Evolutionary conservation across 2,888 invertebrate species (phyloP), one percentile per base, ranked within the genome.

Genomic region (Drosophila flavopinicola): DNA sequence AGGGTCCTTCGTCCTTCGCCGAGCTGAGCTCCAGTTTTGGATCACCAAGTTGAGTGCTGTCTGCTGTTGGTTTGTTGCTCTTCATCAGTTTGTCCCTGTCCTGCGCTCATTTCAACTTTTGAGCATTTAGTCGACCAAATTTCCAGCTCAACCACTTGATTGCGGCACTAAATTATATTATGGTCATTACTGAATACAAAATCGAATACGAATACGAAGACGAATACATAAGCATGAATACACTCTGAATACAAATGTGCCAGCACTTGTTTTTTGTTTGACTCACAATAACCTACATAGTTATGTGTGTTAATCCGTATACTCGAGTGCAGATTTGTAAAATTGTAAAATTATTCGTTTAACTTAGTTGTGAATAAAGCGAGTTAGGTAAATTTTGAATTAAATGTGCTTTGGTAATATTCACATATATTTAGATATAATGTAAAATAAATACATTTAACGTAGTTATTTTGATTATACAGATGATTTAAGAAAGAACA

Each of bases 151-250:
- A 75, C 86, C 84, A 75, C 80, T 79, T 83, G 84, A 83, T 83
- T 85, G 83, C 77, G 84, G 80, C 58, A 70, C 66, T 67, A 83
- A 83, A 85, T 85, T 77, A 66, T 74, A 79, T 83, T 85, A 78
- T 69, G 74, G 66, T 67, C 66, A 75, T 83, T 78, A 82, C 71
- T 44, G 61, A 9, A 41, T 35, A 39, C 51, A 48, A 52, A 39
- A 42, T 35, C 45, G 24, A n/a, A 33, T 48, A 1, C 20, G 7
- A 27, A 15, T 24, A 9, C 38, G 10, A 15, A 48, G 30, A 7
- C 33, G 20, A 32, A 39, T 27, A 5, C 30, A 1, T 35, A 11
- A 9, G 9, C 23, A 17, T 48, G 54, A 17, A 59, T 47, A 33
- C 38, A 54, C 41, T 44, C 11, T 44, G 35, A 51, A 59, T 42